Evolutionary conservation across 2,888 invertebrate species (phyloP), one percentile per base, ranked within the genome.

Genomic region (Capitulum mitella): DNA sequence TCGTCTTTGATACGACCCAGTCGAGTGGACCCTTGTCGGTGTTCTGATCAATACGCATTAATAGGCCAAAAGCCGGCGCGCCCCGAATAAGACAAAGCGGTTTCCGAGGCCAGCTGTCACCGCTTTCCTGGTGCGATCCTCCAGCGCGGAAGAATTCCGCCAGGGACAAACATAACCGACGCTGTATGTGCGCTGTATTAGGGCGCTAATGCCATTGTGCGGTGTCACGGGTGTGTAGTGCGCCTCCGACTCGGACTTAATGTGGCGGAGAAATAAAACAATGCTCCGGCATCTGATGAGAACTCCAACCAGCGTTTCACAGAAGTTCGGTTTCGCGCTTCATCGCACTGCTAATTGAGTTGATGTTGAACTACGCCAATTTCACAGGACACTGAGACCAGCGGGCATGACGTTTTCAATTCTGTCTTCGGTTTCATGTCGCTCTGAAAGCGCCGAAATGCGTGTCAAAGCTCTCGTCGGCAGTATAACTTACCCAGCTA

Each of bases 11-110:
- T 37, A 16, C 37, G 37, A 37, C 1, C 26, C 70, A 70, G 70
- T 70, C 70, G 70, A 37, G 70, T 70, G 70, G 19, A 37, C 8
- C 12, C 37, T 1, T 1, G 29, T 12, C 70, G 26, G 16, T 8
- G 70, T 29, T 6, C 70, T 22, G 70, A 70, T 70, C 70, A 70
- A 70, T 70, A 37, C 70, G 6, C 37, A 26, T 70, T 70, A 70
- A 70, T 70, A 37, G 70, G 70, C 37, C 37, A 37, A 58, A 1
- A 26, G 70, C 22, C 6, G 70, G 37, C 70, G 14, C 34, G 37
- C 61, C 12, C 32, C 14, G 58, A 8, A 16, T 37, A 37, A 70
- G 70, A 70, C 70, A 70, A 37, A 70, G 70, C 34, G 22, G n/a
- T 14, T 32, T 2, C 10, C 14, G 16, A 3, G 22, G 70, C 16